Evolutionary conservation across 1,140 invertebrate genomes (phyloP).

Genomic region (Lepidotrigona ventralis): DNA sequence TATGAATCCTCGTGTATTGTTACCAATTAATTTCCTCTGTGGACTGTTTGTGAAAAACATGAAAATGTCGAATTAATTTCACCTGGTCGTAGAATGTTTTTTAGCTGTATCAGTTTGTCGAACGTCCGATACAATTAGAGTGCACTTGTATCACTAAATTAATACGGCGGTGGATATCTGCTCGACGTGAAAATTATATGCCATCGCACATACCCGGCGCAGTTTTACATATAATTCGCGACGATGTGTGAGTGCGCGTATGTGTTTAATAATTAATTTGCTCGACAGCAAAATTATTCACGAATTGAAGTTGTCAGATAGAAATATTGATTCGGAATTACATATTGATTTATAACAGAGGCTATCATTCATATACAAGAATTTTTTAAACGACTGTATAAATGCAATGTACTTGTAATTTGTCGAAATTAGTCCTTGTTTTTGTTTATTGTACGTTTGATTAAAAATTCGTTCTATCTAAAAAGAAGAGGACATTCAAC

Average conservation of each 20-base stretch:
- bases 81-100: neutral
- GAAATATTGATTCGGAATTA: neutral
- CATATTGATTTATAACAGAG: neutral
- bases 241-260: no score
- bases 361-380: neutral
- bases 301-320: neutral
- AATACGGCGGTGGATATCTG: conserved; percentile 2
- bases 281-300: neutral
- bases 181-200: neutral
- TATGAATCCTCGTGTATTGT: no score
- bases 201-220: neutral
- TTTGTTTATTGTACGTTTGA: neutral
- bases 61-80: neutral
- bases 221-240: neutral
- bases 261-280: conserved; percentile 12
- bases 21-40: neutral
- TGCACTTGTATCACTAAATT: conserved; percentile 8
- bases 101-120: neutral
- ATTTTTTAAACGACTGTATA: neutral
- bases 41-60: neutral
- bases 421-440: neutral
- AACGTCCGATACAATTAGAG: conserved; percentile 6
- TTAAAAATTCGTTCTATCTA: neutral
- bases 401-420: neutral
- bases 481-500: neutral